These are phyloP conservation scores for Danionella dracula DNA, from an alignment of 2,797 vertebrate species.

Conservation along the genomic window DNA sequence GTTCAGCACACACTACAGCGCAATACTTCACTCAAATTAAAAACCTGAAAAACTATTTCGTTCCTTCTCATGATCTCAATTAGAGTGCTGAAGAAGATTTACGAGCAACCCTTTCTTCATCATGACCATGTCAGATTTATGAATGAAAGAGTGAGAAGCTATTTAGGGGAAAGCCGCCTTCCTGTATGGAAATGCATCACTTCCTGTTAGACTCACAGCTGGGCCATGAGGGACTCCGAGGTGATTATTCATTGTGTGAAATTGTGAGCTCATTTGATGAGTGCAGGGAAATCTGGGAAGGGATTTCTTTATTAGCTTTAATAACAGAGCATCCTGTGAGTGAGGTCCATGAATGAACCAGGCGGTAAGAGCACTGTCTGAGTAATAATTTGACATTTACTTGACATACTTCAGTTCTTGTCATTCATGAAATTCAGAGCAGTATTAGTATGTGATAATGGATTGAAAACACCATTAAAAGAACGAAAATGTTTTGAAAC, in stretches of 20 bases:
- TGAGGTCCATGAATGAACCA: too few relatives aligned
- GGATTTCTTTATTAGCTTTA: not conserved
- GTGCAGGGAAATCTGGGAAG: not conserved
- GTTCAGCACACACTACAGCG: not conserved
- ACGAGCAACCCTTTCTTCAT: slow-evolving; percentile 6
- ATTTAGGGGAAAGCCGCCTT: slow-evolving; percentile 26
- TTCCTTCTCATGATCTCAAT: not conserved
- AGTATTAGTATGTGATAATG: not conserved
- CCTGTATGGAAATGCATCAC: slow-evolving; percentile 41
- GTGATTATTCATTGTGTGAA: slow-evolving; percentile 16
- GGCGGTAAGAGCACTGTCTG: slow-evolving; percentile 17
- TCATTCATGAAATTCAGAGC: slow-evolving; percentile 6
- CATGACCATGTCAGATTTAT: slow-evolving; percentile 36
- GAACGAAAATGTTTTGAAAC: not conserved
- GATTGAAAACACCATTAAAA: not conserved
- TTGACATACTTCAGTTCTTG: slow-evolving; percentile 9
- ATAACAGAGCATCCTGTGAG: not conserved
- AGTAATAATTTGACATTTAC: slow-evolving; percentile 35
- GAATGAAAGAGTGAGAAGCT: slow-evolving; percentile 29
- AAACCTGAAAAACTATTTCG: slow-evolving; percentile 2
- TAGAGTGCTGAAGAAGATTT: not conserved
- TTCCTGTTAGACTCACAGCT: slow-evolving; percentile 35
- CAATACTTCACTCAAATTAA: not conserved
- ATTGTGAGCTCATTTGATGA: not conserved
- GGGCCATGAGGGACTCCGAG: slow-evolving; percentile 3